Evolutionary conservation across 2,113 vertebrate species (phyloP), one percentile per base, ranked within the genome.

Genomic region (Pedetes capensis): DNA sequence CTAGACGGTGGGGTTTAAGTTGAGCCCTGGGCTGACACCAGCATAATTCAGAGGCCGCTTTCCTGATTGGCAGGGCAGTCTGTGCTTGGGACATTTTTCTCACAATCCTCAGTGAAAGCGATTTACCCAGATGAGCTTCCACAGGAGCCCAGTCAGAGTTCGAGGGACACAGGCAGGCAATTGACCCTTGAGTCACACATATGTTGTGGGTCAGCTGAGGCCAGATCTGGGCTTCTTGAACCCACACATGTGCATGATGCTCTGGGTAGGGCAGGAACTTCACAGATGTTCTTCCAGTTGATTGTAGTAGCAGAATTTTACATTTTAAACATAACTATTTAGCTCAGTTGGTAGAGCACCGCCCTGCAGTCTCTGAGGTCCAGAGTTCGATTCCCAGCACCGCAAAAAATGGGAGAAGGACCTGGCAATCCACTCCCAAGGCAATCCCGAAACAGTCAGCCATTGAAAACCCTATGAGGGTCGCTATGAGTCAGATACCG

Each of bases 131-230:
- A 25, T 37, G 39, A 32, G 22, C 25, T 29, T 34, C 42, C 34
- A 17, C 16, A 9, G 39, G 59, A 37, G 69, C 12, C 13, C 13
- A 6, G 27, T 27, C 25, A 6, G 27, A 20, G 47, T 18, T 44
- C 42, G 2, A 5, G 59, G 83, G 34, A 22, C n/a, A n/a, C n/a
- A n/a, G 61, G 34, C 12, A 22, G 78, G 34, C 3, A 11, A 13
- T 12, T 0, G 16, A 16, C 9, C 61, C 69, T 10, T 10, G 59
- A 27, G 3, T 14, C 6, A 7, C 2, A 2, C 6, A 10, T 2
- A 2, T 42, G 44, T n/a, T 42, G 47, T 10, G 34, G 57, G 44
- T 13, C 37, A 47, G 32, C 32, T 32, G 49, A 37, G 39, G 72
- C 18, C 7, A 10, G 37, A 29, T 14, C 37, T 8, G 20, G 29